Conservation (phyloP, 2,888 invertebrate genomes). For the Drosophila imparisetae region DNA sequence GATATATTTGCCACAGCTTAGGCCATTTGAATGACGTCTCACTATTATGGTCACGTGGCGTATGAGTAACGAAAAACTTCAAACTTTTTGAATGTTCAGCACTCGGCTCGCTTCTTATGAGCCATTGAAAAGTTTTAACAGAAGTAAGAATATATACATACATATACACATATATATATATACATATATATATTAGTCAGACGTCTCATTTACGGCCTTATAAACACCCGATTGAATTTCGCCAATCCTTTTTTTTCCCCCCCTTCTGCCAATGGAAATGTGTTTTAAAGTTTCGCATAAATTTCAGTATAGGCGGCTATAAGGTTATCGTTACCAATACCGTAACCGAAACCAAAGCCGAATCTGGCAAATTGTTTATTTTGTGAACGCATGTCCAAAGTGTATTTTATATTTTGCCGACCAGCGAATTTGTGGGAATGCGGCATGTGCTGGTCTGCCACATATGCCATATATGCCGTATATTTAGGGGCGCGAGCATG, state of each 20-base stretch:
- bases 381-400: constrained; percentile 38
- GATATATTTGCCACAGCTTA: constrained; percentile 48
- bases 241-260: constrained; percentile 35
- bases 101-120: constrained; percentile 36
- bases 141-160: background rate
- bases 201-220: constrained; percentile 68
- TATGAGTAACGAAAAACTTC: constrained; percentile 57
- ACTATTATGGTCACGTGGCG: constrained; percentile 38
- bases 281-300: constrained; percentile 66
- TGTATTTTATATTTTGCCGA: constrained; percentile 44
- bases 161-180: background rate
- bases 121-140: constrained; percentile 20
- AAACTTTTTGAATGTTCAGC: constrained; percentile 51
- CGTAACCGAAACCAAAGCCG: constrained; percentile 21
- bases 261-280: constrained; percentile 55
- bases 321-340: constrained; percentile 1
- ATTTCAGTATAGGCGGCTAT: constrained; percentile 46
- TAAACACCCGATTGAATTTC: constrained; percentile 62
- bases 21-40: constrained; percentile 18
- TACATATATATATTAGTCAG: constrained; percentile 41
- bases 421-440: constrained; percentile 51
- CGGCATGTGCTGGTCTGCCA: constrained; percentile 46
- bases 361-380: constrained; percentile 47
- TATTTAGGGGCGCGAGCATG: background rate
- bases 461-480: constrained; percentile 7